Evolutionary conservation across 2,888 invertebrate genomes (phyloP).

Genomic region (Andrena marginata): DNA sequence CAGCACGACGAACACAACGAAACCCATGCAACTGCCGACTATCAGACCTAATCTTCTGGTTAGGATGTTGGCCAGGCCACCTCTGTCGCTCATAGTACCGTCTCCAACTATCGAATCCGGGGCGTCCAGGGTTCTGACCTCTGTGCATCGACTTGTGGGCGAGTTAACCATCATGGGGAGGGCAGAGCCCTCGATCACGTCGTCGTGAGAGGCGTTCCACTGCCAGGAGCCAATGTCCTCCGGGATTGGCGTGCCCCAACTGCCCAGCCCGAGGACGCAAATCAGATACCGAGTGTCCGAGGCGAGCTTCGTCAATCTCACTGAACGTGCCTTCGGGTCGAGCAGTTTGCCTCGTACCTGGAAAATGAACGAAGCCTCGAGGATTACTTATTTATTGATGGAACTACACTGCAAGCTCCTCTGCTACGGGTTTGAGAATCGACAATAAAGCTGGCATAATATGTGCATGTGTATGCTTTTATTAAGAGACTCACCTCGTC

Average conservation of each 20-base stretch:
- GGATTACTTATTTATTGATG: neutral
- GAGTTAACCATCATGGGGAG: conserved; percentile 89
- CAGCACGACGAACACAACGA: conserved; percentile 93
- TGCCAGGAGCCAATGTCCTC: conserved; percentile 80
- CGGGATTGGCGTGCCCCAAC: conserved; percentile 88
- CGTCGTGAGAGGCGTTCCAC: conserved; percentile 86
- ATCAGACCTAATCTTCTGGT: conserved; percentile 94
- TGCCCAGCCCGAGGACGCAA: conserved; percentile 94
- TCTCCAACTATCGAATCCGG: conserved; percentile 88
- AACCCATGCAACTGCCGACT: conserved; percentile 94
- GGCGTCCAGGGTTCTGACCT: conserved; percentile 91
- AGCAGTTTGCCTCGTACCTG: conserved; percentile 92
- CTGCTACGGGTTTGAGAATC: too few relatives aligned
- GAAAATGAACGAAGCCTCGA: conserved; percentile 1
- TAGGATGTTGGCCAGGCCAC: conserved; percentile 91
- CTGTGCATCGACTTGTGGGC: conserved; percentile 91
- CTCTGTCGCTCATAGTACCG: conserved; percentile 88
- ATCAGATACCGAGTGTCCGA: conserved; percentile 94
- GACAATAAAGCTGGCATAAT: too few relatives aligned
- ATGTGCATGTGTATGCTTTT: neutral
- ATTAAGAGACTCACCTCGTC: conserved; percentile 85
- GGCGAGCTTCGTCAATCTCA: conserved; percentile 90
- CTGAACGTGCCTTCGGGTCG: conserved; percentile 91
- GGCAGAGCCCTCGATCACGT: conserved; percentile 88
- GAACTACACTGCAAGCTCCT: neutral